A percentile compares a stretch with the other conserved stretches of the same genome.
These are phyloP conservation scores for Astropecten irregularis DNA, from an alignment of 53 echinoderm and acorn worm species.

Conservation along the genomic window DNA sequence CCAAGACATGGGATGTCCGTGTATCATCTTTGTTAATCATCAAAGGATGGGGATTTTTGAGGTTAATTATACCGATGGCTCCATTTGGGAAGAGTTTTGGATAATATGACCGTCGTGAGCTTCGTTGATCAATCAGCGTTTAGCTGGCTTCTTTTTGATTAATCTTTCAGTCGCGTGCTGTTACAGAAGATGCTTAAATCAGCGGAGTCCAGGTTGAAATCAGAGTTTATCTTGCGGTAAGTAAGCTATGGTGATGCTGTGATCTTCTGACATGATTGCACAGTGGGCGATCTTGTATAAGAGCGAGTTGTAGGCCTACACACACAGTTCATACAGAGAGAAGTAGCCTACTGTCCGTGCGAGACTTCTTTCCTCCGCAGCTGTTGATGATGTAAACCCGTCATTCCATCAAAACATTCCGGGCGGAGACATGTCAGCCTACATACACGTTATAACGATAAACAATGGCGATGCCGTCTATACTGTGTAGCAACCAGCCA, in stretches of 20 bases:
- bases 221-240: no score
- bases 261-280: no score
- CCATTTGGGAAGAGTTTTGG: neutral
- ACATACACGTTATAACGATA: no score
- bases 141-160: neutral
- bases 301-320: no score
- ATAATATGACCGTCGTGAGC: neutral
- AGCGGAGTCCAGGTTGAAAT: neutral
- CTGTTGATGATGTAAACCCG: neutral
- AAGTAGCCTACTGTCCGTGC: neutral
- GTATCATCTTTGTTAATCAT: neutral
- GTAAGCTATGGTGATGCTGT: no score
- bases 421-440: no score
- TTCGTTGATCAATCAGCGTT: neutral
- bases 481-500: no score
- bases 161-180: neutral
- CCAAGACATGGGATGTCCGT: no score
- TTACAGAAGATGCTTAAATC: neutral
- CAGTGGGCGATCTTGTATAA: no score
- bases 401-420: no score
- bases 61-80: neutral
- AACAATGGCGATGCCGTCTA: no score
- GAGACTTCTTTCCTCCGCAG: neutral
- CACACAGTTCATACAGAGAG: no score
- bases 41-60: neutral